These are phyloP conservation scores for Ptychoptera contaminata DNA, from an alignment of 2,888 invertebrate genomes.

Conservation along the genomic window DNA sequence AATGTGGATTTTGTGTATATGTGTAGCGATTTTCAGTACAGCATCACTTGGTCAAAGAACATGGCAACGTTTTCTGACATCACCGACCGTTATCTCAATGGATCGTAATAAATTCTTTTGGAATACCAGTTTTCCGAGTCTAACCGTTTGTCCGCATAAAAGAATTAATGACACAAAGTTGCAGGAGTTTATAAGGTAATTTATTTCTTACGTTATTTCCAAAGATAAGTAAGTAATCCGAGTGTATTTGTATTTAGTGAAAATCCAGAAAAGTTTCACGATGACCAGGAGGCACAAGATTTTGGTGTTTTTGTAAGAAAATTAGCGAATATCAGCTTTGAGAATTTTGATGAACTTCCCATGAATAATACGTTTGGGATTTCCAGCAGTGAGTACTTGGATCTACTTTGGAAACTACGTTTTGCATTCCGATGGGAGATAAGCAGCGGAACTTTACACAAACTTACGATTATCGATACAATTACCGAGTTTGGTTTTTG, in stretches of 20 bases:
- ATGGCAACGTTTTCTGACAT: conserved; percentile 48
- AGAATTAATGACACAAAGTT: conserved; percentile 40
- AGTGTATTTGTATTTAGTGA: conserved; percentile 10
- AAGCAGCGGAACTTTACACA: conserved; percentile 37
- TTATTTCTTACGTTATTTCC: conserved; percentile 6
- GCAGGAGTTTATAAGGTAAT: conserved; percentile 36
- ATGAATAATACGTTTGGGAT: conserved; percentile 35
- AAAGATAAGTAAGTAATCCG: not conserved
- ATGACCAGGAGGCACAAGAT: conserved; percentile 34
- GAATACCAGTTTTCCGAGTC: conserved; percentile 53
- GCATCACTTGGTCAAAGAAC: conserved; percentile 41
- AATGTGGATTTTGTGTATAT: conserved; percentile 39
- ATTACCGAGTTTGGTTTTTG: conserved; percentile 56
- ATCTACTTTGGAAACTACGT: conserved; percentile 37
- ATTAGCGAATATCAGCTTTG: conserved; percentile 41
- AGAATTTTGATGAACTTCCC: conserved; percentile 40
- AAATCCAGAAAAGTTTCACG: conserved; percentile 18
- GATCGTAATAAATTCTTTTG: conserved; percentile 55
- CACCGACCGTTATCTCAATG: conserved; percentile 58
- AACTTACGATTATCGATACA: conserved; percentile 38
- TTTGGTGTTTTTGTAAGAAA: conserved; percentile 39
- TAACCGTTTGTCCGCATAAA: conserved; percentile 46
- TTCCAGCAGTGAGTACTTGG: conserved; percentile 38
- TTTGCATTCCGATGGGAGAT: conserved; percentile 37
- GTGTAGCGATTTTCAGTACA: conserved; percentile 37